Conservation (phyloP, 1,140 invertebrate species). For the Zaprionus davidi region DNA sequence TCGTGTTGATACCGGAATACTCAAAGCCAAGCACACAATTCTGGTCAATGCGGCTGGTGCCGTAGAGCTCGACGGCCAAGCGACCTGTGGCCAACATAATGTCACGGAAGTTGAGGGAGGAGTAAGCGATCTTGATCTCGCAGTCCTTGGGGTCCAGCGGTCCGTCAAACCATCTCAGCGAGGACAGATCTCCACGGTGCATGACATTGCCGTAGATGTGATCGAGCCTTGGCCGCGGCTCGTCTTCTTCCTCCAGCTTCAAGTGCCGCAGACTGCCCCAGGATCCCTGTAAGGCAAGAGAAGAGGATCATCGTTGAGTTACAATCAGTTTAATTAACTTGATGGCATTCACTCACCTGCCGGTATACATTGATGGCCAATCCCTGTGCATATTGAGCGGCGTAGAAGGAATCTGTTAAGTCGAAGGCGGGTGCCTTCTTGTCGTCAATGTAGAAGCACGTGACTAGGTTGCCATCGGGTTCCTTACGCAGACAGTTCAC, state of each 20-base stretch:
- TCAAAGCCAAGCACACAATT: slow-evolving; percentile 91
- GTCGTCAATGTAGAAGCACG: slow-evolving; percentile 88
- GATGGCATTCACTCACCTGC: slow-evolving; percentile 84
- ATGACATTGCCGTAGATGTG: slow-evolving; percentile 92
- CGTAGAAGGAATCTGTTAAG: slow-evolving; percentile 87
- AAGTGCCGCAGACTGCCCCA: slow-evolving; percentile 93
- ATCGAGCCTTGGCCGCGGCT: slow-evolving; percentile 65
- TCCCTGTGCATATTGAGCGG: slow-evolving; percentile 89
- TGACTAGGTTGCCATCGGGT: slow-evolving; percentile 87
- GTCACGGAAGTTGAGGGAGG: slow-evolving; percentile 91
- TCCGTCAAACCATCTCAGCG: slow-evolving; percentile 92
- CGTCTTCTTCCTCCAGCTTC: slow-evolving; percentile 84
- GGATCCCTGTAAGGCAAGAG: slow-evolving; percentile 85
- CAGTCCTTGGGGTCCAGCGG: slow-evolving; percentile 81
- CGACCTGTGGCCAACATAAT: slow-evolving; percentile 91
- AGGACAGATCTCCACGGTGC: slow-evolving; percentile 93
- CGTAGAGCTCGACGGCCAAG: slow-evolving; percentile 87
- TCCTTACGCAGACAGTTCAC: slow-evolving; percentile 90
- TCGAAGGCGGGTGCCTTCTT: slow-evolving; percentile 88
- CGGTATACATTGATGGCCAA: slow-evolving; percentile 92
- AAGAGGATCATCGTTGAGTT: background rate
- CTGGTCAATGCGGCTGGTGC: slow-evolving; percentile 86
- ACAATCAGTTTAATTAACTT: background rate
- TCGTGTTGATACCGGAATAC: slow-evolving; percentile 87
- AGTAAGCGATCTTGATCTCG: slow-evolving; percentile 86